phyloP scores from a whole-genome alignment of 2,888 invertebrate species.

The Ormyrus thymus region DNA sequence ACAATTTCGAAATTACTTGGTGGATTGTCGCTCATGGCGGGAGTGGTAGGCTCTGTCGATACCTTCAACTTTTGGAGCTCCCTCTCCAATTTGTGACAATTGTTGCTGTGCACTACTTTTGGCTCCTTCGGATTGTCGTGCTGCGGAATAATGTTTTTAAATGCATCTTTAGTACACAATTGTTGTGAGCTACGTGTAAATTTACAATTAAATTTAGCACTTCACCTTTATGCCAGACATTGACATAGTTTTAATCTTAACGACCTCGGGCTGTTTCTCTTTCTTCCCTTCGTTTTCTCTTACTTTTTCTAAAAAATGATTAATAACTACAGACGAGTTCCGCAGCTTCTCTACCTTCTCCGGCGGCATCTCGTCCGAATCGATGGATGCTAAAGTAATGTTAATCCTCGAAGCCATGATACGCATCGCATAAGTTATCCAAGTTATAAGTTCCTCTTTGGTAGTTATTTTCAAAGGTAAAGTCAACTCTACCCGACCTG shows the following conservation, averaged over 20 bases:
- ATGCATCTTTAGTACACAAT: too few species aligned
- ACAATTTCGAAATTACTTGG: not conserved
- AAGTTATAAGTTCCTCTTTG: constrained; percentile 67
- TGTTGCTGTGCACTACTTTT: not conserved
- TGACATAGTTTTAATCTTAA: constrained; percentile 8
- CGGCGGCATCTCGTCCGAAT: constrained; percentile 23
- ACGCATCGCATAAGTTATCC: constrained; percentile 70
- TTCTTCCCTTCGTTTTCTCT: constrained; percentile 3
- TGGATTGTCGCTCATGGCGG: not conserved
- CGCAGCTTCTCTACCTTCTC: constrained; percentile 50
- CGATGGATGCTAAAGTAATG: constrained; percentile 62
- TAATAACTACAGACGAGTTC: constrained; percentile 37
- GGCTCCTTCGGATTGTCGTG: not conserved
- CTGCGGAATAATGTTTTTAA: constrained; percentile 4
- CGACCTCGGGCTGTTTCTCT: not conserved
- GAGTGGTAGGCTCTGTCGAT: constrained; percentile 6
- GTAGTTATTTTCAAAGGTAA: constrained; percentile 65
- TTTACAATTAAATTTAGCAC: not conserved
- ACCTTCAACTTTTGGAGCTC: not conserved
- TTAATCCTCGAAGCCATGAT: constrained; percentile 71
- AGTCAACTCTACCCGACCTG: constrained; percentile 63
- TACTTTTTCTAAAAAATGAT: constrained; percentile 40
- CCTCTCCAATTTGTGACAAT: constrained; percentile 17
- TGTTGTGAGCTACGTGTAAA: not conserved
- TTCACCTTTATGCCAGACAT: constrained; percentile 29